Evolutionary conservation across 1,140 invertebrate genomes (phyloP), one percentile per base, ranked within the genome.

Genomic region (Tetranychus urticae): DNA sequence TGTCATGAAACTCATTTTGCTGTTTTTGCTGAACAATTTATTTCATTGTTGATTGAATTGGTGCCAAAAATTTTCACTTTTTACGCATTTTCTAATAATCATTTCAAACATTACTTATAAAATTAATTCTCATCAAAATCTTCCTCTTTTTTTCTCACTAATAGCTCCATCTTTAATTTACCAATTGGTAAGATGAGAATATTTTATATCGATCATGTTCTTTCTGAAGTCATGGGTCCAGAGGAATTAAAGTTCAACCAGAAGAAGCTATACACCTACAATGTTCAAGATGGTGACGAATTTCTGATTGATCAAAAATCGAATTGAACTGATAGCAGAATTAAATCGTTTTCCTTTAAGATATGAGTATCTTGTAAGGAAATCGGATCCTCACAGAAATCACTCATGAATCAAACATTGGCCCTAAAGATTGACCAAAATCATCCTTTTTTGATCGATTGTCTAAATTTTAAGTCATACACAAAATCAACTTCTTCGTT

Each of bases 191-290:
- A 83, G 72, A 89, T 92, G 83, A 77, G 84, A 65, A 75, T 92
- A 7, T 76, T 70, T 65, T 90, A 90, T 70, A 78, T 86, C 36
- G 86, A 89, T 71, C 81, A 82, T 75, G 84, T 77, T 57, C 73
- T 79, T 71, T 60, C 50, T 3, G 73, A 74, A 34, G n/a, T 63
- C 13, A 12, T 64, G 8, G 63, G 63, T 12, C 64, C 63, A 31
- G 63, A 65, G 56, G 50, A 59, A 39, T 31, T 55, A 69, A 72
- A 36, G 73, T 74, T 64, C 79, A 85, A 7, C 82, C 86, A 1
- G 86, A 90, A 74, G 85, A 84, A 85, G 69, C 74, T 92, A 34
- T 91, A 90, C 71, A 86, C 85, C 60, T 91, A 90, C 72, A 89
- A 90, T 71, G 85, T 92, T 61, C 77, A 81, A 63, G 85, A 85